phyloP scores from a whole-genome alignment of 1,140 invertebrate genomes.

The Harlomillsia oculata region DNA sequence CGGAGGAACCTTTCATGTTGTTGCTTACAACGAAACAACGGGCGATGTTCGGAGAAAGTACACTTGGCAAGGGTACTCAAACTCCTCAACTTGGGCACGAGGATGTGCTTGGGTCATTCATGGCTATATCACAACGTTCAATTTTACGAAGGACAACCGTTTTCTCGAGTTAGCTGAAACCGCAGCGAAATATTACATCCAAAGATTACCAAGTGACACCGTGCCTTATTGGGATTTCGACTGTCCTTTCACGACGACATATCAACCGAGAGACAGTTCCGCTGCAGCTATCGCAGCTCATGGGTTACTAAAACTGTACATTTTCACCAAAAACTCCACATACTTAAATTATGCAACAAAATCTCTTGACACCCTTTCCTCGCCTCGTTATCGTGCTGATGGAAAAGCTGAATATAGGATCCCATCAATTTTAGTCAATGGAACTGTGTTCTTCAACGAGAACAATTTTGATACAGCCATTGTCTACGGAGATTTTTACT shows the following conservation, averaged over 20 bases:
- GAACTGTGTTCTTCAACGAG: constrained; percentile 20
- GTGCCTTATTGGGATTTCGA: constrained; percentile 33
- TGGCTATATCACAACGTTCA: constrained; percentile 16
- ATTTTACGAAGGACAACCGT: neutral
- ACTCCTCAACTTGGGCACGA: constrained; percentile 27
- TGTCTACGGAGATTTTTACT: constrained; percentile 29
- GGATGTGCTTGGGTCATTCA: constrained; percentile 26
- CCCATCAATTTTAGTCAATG: constrained; percentile 25
- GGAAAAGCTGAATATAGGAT: constrained; percentile 17
- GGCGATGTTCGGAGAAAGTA: constrained; percentile 24
- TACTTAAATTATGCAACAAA: constrained; percentile 17
- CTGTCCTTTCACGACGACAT: constrained; percentile 1
- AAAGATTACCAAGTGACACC: constrained; percentile 9
- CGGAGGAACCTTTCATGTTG: constrained; percentile 20
- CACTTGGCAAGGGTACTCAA: constrained; percentile 20
- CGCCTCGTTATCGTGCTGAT: constrained; percentile 15
- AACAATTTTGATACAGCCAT: constrained; percentile 26
- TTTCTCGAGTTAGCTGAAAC: constrained; percentile 17
- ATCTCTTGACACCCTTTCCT: constrained; percentile 9
- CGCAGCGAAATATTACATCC: constrained; percentile 22
- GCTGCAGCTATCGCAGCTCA: constrained; percentile 22
- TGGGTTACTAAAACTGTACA: constrained; percentile 14
- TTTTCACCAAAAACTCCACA: neutral
- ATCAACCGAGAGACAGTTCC: constrained; percentile 30
- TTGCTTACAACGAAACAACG: constrained; percentile 21